Evolutionary conservation across 2,113 vertebrate species (phyloP).

Genomic region (Hippocampus zosterae): DNA sequence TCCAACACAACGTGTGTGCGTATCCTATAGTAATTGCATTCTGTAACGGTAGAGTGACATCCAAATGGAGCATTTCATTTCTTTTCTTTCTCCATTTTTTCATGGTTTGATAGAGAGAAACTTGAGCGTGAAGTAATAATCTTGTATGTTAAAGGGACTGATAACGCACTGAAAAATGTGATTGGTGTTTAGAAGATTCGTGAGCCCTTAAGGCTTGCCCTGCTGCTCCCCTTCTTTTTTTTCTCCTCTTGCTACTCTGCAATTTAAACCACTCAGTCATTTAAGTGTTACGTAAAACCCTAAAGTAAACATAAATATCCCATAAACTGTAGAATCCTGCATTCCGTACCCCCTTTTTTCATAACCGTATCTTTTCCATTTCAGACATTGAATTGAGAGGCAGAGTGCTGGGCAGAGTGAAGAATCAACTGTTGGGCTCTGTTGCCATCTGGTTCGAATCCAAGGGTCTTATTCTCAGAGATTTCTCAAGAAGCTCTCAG

Average conservation of each 20-base stretch:
- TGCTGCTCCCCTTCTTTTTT: conserved; percentile 11
- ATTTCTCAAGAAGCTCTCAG: conserved; percentile 23
- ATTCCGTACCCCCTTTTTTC: conserved; percentile 7
- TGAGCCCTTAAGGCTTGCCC: not conserved
- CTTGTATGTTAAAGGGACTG: not conserved
- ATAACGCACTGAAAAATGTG: not conserved
- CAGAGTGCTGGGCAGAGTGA: not conserved
- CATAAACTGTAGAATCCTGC: not conserved
- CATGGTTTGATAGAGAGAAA: not conserved
- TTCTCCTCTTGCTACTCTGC: conserved; percentile 2
- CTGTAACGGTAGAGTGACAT: not conserved
- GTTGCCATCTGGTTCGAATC: conserved; percentile 48
- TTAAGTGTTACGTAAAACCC: conserved; percentile 10
- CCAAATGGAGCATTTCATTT: not conserved
- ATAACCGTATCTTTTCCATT: not conserved
- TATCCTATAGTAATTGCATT: not conserved
- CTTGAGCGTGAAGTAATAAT: not conserved
- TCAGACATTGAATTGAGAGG: conserved; percentile 8
- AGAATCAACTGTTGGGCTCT: conserved; percentile 28
- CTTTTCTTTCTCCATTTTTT: not conserved
- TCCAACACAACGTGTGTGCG: not conserved
- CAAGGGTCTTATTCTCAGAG: conserved; percentile 34
- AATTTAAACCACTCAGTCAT: conserved; percentile 11
- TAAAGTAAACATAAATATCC: conserved; percentile 21
- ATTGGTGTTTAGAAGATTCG: not conserved